Conservation (phyloP, 1,140 invertebrate genomes). For the Drosophila funebris region DNA sequence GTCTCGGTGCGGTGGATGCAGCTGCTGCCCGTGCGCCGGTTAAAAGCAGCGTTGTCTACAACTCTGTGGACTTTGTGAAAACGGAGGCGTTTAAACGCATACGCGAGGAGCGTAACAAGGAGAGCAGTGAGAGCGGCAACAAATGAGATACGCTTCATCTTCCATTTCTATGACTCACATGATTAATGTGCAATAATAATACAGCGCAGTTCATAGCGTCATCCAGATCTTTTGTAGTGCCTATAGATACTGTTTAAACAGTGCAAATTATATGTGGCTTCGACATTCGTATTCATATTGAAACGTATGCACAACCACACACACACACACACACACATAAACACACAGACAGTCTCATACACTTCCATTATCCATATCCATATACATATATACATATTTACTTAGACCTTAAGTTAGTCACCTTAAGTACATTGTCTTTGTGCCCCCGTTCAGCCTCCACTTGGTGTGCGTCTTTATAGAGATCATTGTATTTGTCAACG, state of each 20-base stretch:
- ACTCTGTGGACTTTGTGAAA: constrained; percentile 95
- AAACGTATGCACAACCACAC: constrained; percentile 9
- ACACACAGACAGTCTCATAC: constrained; percentile 7
- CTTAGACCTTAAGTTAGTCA: constrained; percentile 39
- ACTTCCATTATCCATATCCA: constrained; percentile 13
- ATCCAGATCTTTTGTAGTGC: constrained; percentile 57
- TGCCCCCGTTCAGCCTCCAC: constrained; percentile 9
- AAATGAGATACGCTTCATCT: neutral
- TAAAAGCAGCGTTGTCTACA: constrained; percentile 89
- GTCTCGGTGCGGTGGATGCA: constrained; percentile 49
- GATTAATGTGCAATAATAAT: constrained; percentile 56
- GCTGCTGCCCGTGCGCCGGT: constrained; percentile 47
- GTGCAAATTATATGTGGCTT: constrained; percentile 62
- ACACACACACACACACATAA: neutral
- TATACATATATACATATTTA: constrained; percentile 36
- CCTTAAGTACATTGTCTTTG: constrained; percentile 16
- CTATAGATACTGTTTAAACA: constrained; percentile 42
- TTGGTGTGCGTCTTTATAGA: constrained; percentile 12
- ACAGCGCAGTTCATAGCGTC: constrained; percentile 19
- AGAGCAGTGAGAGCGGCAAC: constrained; percentile 61
- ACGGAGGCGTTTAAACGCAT: constrained; percentile 95
- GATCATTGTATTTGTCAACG: constrained; percentile 26
- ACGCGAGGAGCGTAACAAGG: constrained; percentile 89
- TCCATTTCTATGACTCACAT: constrained; percentile 13
- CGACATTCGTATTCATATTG: constrained; percentile 48